phyloP scores from a whole-genome alignment of 2,888 invertebrate genomes.

The Lepidocyrtinus sp. region DNA sequence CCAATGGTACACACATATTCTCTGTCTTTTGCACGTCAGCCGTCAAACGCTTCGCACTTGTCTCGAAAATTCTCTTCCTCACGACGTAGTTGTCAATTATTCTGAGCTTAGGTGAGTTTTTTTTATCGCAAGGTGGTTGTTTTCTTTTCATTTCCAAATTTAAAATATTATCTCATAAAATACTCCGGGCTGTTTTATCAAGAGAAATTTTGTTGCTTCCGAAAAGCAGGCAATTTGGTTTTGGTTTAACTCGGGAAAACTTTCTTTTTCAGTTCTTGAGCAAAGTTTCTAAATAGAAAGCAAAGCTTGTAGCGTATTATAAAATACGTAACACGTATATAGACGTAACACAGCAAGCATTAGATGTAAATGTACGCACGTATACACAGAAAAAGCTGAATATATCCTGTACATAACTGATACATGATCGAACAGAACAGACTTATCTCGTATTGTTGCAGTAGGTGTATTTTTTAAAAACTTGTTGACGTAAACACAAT shows the following conservation, averaged over 20 bases:
- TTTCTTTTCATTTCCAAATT: not conserved
- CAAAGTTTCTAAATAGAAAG: not conserved
- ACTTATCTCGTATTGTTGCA: not conserved
- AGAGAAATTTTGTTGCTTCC: not conserved
- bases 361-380: not conserved
- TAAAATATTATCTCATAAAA: too few species aligned
- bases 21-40: constrained; percentile 35
- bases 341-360: not conserved
- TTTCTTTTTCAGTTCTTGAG: too few species aligned
- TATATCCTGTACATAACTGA: not conserved
- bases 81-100: not conserved
- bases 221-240: too few species aligned
- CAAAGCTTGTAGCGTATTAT: not conserved
- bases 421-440: too few species aligned
- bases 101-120: not conserved
- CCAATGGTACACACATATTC: constrained; percentile 5
- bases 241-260: not conserved
- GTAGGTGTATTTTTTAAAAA: not conserved
- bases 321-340: not conserved
- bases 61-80: not conserved
- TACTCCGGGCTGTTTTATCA: not conserved
- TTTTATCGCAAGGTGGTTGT: not conserved
- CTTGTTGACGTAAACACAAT: not conserved
- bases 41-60: constrained; percentile 34
- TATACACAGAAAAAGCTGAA: not conserved